These are phyloP conservation scores for Diachrysia chrysitis DNA, from an alignment of 2,888 invertebrate genomes.

Conservation along the genomic window DNA sequence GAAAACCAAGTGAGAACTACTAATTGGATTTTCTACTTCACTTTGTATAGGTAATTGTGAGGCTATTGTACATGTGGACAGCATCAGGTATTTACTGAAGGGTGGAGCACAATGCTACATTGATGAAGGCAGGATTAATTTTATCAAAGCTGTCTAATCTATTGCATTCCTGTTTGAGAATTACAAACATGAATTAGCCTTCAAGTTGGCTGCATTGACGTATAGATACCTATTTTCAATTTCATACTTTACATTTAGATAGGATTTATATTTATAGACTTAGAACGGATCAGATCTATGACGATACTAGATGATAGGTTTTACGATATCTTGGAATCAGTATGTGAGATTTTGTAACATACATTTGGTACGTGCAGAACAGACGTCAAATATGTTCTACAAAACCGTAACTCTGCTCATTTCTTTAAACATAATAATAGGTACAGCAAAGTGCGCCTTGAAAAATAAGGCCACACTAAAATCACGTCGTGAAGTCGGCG, in stretches of 20 bases:
- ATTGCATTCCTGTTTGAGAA: conserved; percentile 30
- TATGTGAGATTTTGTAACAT: too few relatives aligned
- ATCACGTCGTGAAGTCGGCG: too few relatives aligned
- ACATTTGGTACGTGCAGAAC: too few relatives aligned
- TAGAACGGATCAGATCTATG: too few relatives aligned
- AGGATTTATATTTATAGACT: too few relatives aligned
- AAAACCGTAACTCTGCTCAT: too few relatives aligned
- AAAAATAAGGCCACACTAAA: background rate
- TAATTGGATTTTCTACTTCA: conserved; percentile 79
- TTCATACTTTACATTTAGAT: too few relatives aligned
- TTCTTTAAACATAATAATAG: too few relatives aligned
- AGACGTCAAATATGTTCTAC: too few relatives aligned
- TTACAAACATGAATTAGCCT: conserved; percentile 20
- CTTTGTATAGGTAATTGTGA: conserved; percentile 59
- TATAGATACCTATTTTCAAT: background rate
- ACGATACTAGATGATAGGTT: too few relatives aligned
- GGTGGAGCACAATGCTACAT: conserved; percentile 39
- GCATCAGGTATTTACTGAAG: conserved; percentile 21
- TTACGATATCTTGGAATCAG: too few relatives aligned
- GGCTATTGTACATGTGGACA: conserved; percentile 33
- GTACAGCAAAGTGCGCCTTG: background rate
- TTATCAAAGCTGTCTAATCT: conserved; percentile 33
- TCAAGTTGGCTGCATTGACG: background rate
- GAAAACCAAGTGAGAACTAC: conserved; percentile 65
- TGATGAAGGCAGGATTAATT: conserved; percentile 41